Evolutionary conservation across 1,140 invertebrate genomes (phyloP), one percentile per base, ranked within the genome.

Genomic region (Branchinecta lindahli): DNA sequence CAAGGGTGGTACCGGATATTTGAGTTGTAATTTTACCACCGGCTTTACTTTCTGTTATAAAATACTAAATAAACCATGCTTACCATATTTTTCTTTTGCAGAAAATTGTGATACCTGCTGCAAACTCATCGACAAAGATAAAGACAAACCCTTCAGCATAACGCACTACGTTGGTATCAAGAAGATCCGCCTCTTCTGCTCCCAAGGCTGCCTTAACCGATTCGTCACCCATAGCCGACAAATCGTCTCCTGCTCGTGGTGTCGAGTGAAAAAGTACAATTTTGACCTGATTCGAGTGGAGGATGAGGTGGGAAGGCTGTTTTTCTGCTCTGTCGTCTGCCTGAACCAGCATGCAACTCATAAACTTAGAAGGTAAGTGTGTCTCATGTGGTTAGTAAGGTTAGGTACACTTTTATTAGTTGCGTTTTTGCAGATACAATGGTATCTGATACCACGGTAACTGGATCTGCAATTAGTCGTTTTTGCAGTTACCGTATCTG

Each of bases 71-170:
- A 33, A 33, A 33, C 33, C 33, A 33, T 33, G 33, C 33, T 33
- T 33, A 33, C 33, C 33, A 33, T 33, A 33, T 33, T 61, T 61
- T 61, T 61, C 18, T 61, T 20, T 61, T 61, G 6, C 52, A 61
- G 52, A 61, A 61, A 61, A 15, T 61, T 61, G 52, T 61, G 52
- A 61, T 61, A 61, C 52, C 12, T 61, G 52, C 52, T 61, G 12
- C 12, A 61, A 61, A 20, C 52, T 61, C 4, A 20, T 61, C 12
- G 52, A 61, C 52, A 61, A 61, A 20, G 52, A 61, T 15, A 61
- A 61, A 20, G 52, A 61, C 52, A 61, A 61, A 61, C 52, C 52
- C 2, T 61, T 15, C 18, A 61, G 52, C 6, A 61, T 61, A 15
- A 61, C 52, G 18, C 12, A 61, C 12, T 20, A 15, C 18, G 18